Base-by-base conservation (phyloP, 1,140 invertebrate species). In the Parapsyche elsis region DNA sequence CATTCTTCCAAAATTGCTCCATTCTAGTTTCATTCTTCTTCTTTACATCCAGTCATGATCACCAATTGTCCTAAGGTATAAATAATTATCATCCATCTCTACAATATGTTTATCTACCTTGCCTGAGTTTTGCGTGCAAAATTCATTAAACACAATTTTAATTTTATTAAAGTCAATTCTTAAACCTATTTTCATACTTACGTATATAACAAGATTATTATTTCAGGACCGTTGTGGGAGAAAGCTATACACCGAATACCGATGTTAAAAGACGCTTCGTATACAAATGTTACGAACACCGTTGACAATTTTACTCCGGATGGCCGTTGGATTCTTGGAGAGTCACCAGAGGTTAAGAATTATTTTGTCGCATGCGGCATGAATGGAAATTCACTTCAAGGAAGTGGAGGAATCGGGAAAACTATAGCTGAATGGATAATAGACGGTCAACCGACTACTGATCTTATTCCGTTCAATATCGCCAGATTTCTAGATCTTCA, bases 341-440 rank as follows among this genome's bases (percentile, higher is more conserved):
- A 95, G 87, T 91, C 92, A 64, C 91, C 94, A 9, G 93, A 95
- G 91, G 90, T 92, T 12, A 89, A 91, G 59, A 96, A 95, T 84
- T 97, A 96, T 87, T 96, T 92, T 88, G 92, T 96, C n/a, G 94
- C 94, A 49, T 94, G 94, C 84, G 91, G 90, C 76, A 92, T 92
- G 90, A 92, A 91, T 86, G 91, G 90, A 71, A 92, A 92, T 85
- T 89, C 91, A n/a, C 84, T 92, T 24, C 91, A 92, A 90, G 90
- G 91, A 26, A 91, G 91, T 76, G 94, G 94, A 74, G 95, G 95
- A 0, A 92, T 96, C 76, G 95, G 94, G 0, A 92, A 93, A 86
- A 88, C 93, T 45, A 87, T 95, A 12, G 92, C 94, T 0, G 92
- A 95, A 82, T 94, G 93, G 92, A 92, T 96, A 74, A 90, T 94